These are phyloP conservation scores for Melanostigma gelatinosum DNA, from an alignment of 2,113 vertebrate genomes.

Conservation along the genomic window DNA sequence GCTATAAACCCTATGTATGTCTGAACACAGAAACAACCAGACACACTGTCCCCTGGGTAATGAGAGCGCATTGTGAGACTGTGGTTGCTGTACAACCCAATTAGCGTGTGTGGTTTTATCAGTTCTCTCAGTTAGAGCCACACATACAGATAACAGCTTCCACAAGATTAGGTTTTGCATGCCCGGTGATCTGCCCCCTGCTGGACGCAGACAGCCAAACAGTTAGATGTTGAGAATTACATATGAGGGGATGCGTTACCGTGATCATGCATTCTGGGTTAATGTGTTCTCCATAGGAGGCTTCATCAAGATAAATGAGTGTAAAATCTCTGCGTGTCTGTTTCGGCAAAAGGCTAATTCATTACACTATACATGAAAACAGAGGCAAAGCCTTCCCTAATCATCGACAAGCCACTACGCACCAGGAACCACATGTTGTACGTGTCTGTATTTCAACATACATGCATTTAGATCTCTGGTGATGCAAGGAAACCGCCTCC, in stretches of 20 bases:
- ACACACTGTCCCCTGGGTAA: slow-evolving; percentile 76
- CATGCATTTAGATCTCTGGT: slow-evolving; percentile 2
- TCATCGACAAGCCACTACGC: background rate
- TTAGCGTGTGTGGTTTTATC: slow-evolving; percentile 77
- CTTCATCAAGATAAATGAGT: slow-evolving; percentile 39
- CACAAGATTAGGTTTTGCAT: slow-evolving; percentile 30
- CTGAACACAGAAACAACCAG: slow-evolving; percentile 66
- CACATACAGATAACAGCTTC: slow-evolving; percentile 64
- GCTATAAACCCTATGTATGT: slow-evolving; percentile 40
- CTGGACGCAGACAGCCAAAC: slow-evolving; percentile 59
- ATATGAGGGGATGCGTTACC: slow-evolving; percentile 13
- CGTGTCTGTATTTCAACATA: background rate
- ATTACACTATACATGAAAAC: slow-evolving; percentile 22
- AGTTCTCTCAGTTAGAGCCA: slow-evolving; percentile 57
- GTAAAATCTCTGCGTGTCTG: slow-evolving; percentile 20
- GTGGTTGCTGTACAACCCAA: slow-evolving; percentile 80
- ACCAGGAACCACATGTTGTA: slow-evolving; percentile 22
- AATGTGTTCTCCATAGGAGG: slow-evolving; percentile 47
- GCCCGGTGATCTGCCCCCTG: slow-evolving; percentile 64
- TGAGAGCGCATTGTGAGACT: slow-evolving; percentile 75
- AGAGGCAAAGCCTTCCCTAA: background rate
- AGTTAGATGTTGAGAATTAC: slow-evolving; percentile 15
- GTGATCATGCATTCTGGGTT: slow-evolving; percentile 29
- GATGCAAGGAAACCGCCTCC: slow-evolving; percentile 7
- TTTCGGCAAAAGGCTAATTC: slow-evolving; percentile 20